These are phyloP conservation scores for Pseudomugil gertrudae DNA, from an alignment of 2,797 vertebrate genomes.

Conservation along the genomic window DNA sequence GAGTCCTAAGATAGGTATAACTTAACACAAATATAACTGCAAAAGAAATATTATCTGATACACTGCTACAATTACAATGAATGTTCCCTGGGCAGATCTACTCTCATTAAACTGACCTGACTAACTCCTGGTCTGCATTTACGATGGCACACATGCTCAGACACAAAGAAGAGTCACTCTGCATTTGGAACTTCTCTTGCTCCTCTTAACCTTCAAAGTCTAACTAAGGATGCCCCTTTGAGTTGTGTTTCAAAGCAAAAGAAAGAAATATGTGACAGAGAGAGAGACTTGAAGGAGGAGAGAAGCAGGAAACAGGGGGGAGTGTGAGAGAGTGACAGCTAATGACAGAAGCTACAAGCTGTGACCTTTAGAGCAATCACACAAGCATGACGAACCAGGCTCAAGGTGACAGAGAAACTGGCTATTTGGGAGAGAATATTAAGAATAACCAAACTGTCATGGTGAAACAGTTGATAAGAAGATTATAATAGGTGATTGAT, in stretches of 20 bases:
- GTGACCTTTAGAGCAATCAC: slow-evolving; percentile 85
- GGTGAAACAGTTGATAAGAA: slow-evolving; percentile 34
- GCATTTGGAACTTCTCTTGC: slow-evolving; percentile 46
- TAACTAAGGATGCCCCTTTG: slow-evolving; percentile 75
- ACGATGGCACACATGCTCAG: slow-evolving; percentile 20
- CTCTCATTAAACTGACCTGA: slow-evolving; percentile 53
- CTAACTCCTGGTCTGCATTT: slow-evolving; percentile 29
- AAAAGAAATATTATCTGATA: slow-evolving; percentile 52
- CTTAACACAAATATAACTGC: slow-evolving; percentile 54
- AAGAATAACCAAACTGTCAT: slow-evolving; percentile 57
- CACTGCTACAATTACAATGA: slow-evolving; percentile 45
- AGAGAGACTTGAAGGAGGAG: slow-evolving; percentile 66
- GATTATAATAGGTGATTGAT: too few species aligned
- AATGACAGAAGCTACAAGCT: slow-evolving; percentile 85
- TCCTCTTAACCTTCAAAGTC: slow-evolving; percentile 77
- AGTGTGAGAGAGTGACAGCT: slow-evolving; percentile 82
- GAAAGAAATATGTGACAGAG: slow-evolving; percentile 75
- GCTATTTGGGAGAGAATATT: slow-evolving; percentile 57
- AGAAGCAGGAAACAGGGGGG: slow-evolving; percentile 59
- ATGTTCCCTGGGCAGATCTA: slow-evolving; percentile 38
- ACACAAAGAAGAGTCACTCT: slow-evolving; percentile 22
- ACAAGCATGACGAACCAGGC: slow-evolving; percentile 82
- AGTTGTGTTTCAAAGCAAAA: slow-evolving; percentile 70
- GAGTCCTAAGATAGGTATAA: slow-evolving; percentile 34
- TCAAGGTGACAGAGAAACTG: slow-evolving; percentile 79